Base-by-base conservation (phyloP, 2,797 vertebrate genomes). In the Melanotaenia boesemani region DNA sequence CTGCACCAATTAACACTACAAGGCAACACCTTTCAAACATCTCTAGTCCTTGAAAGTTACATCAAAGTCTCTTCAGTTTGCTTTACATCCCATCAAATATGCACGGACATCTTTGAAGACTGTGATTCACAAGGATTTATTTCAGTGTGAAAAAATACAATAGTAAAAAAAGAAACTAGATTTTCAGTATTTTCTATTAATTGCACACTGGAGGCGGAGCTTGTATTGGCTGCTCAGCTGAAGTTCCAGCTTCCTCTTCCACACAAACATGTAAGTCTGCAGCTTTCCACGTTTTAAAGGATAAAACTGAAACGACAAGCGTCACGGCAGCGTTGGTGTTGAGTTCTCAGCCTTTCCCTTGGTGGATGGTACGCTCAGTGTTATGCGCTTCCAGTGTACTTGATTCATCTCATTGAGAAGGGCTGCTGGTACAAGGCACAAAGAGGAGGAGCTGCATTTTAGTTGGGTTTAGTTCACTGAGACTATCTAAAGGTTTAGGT, bases 71-170 rank as follows among this genome's bases (percentile, higher is more conserved):
- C 20, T 18, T 44, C 48, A 37, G 10, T 39, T 39, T 12, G 37
- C 36, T 34, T 61, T 39, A 63, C 2, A 10, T 63, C 39, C 22
- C 63, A 54, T 28, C 34, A 52, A 37, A 5, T 13, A 37, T 6
- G 37, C 6, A 24, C 13, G 22, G 7, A 36, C 48, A 32, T 11
- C 5, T 22, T 50, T 36, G 5, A 5, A 28, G 36, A 11, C 12
- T 66, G 20, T 18, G 50, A 28, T 20, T 36, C 16, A 20, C 4
- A 20, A 46, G 24, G 28, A 7, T 86, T 86, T 76, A 86, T 88
- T 80, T 82, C 32, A 76, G 5, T 20, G 60, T 83, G 61, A 82
- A 86, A 88, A 82, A 66, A 39, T 54, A 65, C 0, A 2, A 59
- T 69, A 63, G 3, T 22, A 67, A 80, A 75, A 67, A 82, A 86